Base-by-base conservation (phyloP, 2,888 invertebrate species). In the Unio delphinus region DNA sequence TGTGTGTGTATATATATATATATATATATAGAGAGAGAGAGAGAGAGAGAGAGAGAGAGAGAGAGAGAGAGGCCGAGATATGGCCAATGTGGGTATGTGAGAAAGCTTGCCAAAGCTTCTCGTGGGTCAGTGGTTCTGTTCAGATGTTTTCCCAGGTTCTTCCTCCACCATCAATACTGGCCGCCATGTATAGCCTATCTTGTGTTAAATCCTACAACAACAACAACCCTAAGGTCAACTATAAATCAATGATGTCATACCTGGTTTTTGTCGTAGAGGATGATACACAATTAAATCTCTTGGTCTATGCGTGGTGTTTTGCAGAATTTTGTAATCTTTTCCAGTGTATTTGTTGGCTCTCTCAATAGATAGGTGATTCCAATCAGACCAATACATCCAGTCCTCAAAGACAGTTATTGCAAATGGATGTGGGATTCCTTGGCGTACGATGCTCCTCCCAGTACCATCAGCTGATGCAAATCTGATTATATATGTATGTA, bases 271-370 rank as follows among this genome's bases (percentile, higher is more conserved):
- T 67, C 95, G 91, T 61, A 98, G 90, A 0, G 95, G 95, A 90
- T 99, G 99, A 84, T 95, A 96, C 17, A 96, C 93, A 87, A 97
- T 96, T 77, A 98, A 93, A 85, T 98, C 98, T 89, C 97, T 97
- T 0, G 98, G 98, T 66, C 97, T 92, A 88, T 98, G 98, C 0
- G 98, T 98, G 0, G 96, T 96, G 84, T 97, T 98, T 66, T 96
- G 91, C 2, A 98, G 91, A 2, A 95, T 91, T 65, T 92, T 93
- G 67, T 95, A 91, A 82, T 95, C 93, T 77, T 86, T 87, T 67
- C 92, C 93, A 0, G 95, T 95, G 90, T 95, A 97, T 89, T 87
- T 98, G 86, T 98, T 95, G 0, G 98, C 98, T 83, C 94, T 93
- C 82, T 95, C 94, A 68, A 99, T 95, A 0, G 95, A 95, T 89